Evolutionary conservation across 35 echinoderm and acorn worm species (phyloP), one percentile per base, ranked within the genome.

Genomic region (Patiria miniata): DNA sequence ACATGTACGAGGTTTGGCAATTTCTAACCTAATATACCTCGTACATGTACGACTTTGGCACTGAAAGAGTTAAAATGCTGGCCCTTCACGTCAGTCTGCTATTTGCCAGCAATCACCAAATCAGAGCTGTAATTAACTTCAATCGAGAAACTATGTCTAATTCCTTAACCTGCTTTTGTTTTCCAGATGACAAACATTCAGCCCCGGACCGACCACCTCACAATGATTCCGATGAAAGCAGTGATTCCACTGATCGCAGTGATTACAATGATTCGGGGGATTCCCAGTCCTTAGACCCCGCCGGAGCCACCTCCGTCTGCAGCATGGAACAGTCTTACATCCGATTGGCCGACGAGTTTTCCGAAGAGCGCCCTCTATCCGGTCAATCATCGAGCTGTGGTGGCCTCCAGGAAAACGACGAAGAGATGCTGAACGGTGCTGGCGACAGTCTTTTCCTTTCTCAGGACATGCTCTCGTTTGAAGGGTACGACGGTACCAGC

Each of bases 181-280:
- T 47, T 47, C 42, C 42, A 47, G 42, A 12, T 47, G 42, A 47
- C 4, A 47, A 47, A 12, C 12, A 12, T 47, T 47, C 12, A 12
- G 12, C 42, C 4, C 12, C 42, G 4, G 4, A 6, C 4, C 42
- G 4, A 4, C 42, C 42, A 47, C 4, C 42, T 47, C 4, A 12
- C 4, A 47, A 47, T 6, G 12, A 12, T 4, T 47, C 42, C 12
- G 42, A n/a, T 60, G 57, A 60, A n/a, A 18, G 7, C 16, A 60
- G 65, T 69, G 61, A 69, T 69, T 69, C 61, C 61, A 21, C 19
- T 69, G 61, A 69, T 69, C 61, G 28, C 17, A 69, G 61, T 73
- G 65, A 73, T 73, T 47, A 4, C 42, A 47, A 23, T 73, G 65
- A 73, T 73, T 73, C 65, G 10, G 34, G 23, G 8, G 65, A 73